These are phyloP conservation scores for Rhombomys opimus DNA, from an alignment of 2,113 vertebrate genomes.

Conservation along the genomic window DNA sequence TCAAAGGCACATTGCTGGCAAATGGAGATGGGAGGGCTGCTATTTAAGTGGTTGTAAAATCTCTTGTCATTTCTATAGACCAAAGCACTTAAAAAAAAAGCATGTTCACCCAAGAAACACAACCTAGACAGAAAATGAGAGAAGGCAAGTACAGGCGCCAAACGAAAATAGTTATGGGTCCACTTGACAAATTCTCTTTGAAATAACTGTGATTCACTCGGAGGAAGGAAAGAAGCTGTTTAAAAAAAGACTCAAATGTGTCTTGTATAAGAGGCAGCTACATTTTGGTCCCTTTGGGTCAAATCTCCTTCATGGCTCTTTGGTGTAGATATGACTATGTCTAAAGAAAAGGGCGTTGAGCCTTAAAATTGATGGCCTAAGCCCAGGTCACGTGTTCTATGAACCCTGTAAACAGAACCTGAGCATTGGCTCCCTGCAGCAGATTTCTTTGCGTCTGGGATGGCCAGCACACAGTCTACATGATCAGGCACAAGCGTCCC, in stretches of 20 bases:
- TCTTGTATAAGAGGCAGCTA: not conserved
- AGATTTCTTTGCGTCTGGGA: not conserved
- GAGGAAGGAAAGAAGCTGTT: constrained; percentile 16
- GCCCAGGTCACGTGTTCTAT: not conserved
- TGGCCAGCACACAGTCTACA: not conserved
- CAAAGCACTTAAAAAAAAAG: not conserved
- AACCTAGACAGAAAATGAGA: not conserved
- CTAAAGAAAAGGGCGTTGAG: constrained; percentile 32
- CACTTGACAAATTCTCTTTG: constrained; percentile 35
- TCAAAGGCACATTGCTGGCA: not conserved
- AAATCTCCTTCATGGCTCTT: not conserved
- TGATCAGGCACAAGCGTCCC: not conserved
- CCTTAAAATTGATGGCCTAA: not conserved
- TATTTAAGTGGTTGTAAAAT: not conserved
- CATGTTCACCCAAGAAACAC: not conserved
- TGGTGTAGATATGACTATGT: not conserved
- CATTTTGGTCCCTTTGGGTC: not conserved
- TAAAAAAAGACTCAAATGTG: not conserved
- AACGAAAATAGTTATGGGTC: not conserved
- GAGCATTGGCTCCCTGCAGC: not conserved
- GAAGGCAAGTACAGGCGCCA: too few relatives aligned
- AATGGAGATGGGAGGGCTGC: not conserved
- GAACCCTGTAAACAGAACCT: not conserved
- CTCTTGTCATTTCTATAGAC: not conserved
- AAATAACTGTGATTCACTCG: constrained; percentile 51